Conservation (phyloP, 2,888 invertebrate species). For the Drosophila sordidula region DNA sequence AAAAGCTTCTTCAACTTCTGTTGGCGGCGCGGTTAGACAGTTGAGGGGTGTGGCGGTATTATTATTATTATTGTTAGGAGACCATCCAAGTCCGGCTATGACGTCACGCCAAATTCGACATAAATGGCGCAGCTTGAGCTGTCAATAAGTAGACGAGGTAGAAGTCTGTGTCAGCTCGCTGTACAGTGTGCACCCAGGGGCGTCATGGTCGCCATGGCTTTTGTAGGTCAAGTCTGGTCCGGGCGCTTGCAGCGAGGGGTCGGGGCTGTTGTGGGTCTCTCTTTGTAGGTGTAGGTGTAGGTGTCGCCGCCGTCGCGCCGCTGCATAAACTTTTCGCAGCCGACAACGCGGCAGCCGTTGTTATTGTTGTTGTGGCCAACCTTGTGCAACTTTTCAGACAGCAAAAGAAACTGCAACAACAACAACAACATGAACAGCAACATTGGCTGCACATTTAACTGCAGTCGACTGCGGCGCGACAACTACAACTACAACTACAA, state of each 20-base stretch:
- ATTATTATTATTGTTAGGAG: slow-evolving; percentile 18
- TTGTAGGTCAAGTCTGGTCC: slow-evolving; percentile 77
- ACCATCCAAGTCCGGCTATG: slow-evolving; percentile 28
- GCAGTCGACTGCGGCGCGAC: slow-evolving; percentile 64
- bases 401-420: slow-evolving; percentile 70
- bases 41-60: slow-evolving; percentile 16
- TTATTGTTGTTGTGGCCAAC: slow-evolving; percentile 61
- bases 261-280: slow-evolving; percentile 2
- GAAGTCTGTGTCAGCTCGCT: slow-evolving; percentile 15
- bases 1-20: background rate
- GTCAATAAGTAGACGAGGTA: slow-evolving; percentile 42
- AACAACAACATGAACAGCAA: slow-evolving; percentile 24
- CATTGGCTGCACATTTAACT: slow-evolving; percentile 71
- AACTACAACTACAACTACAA: slow-evolving; percentile 40
- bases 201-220: slow-evolving; percentile 55
- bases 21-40: background rate
- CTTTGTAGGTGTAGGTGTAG: slow-evolving; percentile 36
- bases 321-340: slow-evolving; percentile 74
- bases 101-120: slow-evolving; percentile 41
- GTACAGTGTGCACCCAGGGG: slow-evolving; percentile 50
- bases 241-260: slow-evolving; percentile 17
- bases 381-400: slow-evolving; percentile 80
- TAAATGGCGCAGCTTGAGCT: slow-evolving; percentile 47
- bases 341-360: slow-evolving; percentile 48
- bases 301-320: slow-evolving; percentile 61